Base-by-base conservation (phyloP, 2,888 invertebrate genomes). In the Diaphora mendica region DNA sequence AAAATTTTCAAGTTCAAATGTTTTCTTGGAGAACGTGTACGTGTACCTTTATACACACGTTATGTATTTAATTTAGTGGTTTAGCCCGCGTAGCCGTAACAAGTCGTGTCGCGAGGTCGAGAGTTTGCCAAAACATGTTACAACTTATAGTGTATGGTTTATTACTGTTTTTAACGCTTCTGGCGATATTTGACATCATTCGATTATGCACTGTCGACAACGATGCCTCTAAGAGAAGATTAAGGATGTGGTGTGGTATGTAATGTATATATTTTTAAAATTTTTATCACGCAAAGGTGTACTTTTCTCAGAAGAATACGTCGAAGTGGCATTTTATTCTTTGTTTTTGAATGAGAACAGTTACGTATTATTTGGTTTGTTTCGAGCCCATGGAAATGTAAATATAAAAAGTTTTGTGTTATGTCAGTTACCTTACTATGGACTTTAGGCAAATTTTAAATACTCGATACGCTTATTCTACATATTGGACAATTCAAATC, bases 121-220 rank as follows among this genome's bases (percentile, higher is more conserved):
- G 72, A 76, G 72, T 76, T 71, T 48, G 23, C 42, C 26, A 74
- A 71, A 76, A n/a, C 42, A 92, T 92, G 92, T 79, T 91, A 62
- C 87, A 88, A 76, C 76, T 91, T 64, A 85, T 91, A 23, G 82
- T 91, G 30, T 90, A 85, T 75, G 82, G 85, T 80, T 82, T 91
- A 67, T 76, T 92, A 59, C 79, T 88, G 51, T 85, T 90, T 44
- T 70, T 91, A 73, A 87, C 89, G 13, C 68, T 90, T 35, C 74
- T 92, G 69, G 91, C 91, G 0, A 62, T 90, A 33, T 84, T 91
- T n/a, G 92, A 91, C 74, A 55, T 88, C 11, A 71, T 90, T 44
- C 85, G 89, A 71, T 79, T 87, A 39, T 91, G 88, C 68, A 76
- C 82, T 23, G 74, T 75, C 42, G 85, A 86, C n/a, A 86, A 86